Evolutionary conservation across 2,888 invertebrate genomes (phyloP).

Genomic region (Emmelina monodactyla): DNA sequence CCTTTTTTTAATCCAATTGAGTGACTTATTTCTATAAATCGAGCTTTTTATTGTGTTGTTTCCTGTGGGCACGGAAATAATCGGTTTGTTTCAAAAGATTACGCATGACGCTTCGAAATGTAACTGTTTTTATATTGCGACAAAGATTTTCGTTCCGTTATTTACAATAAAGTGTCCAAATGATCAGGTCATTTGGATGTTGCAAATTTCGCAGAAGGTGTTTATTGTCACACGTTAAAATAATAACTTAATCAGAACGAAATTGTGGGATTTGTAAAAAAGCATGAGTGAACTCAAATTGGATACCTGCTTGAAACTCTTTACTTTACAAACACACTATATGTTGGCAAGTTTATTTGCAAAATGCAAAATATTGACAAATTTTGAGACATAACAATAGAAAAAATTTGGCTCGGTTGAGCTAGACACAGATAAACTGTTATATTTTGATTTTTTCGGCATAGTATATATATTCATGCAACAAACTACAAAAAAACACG

Average conservation of each 20-base stretch:
- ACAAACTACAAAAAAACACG: no score
- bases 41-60: conserved; percentile 25
- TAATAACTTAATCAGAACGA: conserved; percentile 43
- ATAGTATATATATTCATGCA: no score
- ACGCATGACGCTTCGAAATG: not conserved
- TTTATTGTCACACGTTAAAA: conserved; percentile 24
- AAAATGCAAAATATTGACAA: no score
- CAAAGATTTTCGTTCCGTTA: no score
- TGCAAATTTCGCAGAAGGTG: not conserved
- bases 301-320: no score
- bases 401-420: no score
- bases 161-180: conserved; percentile 1
- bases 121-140: conserved; percentile 1
- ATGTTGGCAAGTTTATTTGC: no score
- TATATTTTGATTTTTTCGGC: no score
- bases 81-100: not conserved
- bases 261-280: conserved; percentile 20
- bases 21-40: conserved; percentile 30
- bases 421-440: no score
- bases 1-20: conserved; percentile 38
- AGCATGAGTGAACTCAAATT: no score
- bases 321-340: no score
- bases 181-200: not conserved
- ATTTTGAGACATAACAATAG: no score
- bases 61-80: conserved; percentile 1